Evolutionary conservation across 2,888 invertebrate species (phyloP), one percentile per base, ranked within the genome.

Genomic region (Conus canariensis): DNA sequence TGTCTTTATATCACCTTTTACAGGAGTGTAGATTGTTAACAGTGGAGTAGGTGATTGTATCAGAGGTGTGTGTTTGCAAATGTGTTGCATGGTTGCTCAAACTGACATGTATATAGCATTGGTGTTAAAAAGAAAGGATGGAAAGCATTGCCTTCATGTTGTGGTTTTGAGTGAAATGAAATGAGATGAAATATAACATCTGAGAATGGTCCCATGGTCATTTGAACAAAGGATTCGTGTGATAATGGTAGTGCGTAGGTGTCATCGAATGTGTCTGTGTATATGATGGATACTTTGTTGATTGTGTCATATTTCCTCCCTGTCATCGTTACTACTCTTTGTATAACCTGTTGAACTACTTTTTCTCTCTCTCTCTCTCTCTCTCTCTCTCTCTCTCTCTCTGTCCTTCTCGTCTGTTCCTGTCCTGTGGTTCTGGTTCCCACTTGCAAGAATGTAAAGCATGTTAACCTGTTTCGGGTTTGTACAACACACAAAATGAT

Each of bases 371-470:
- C 64, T 64, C 64, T 7, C 64, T 82, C 82, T 88, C 83, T 64
- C 56, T 82, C 82, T 88, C 83, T 64, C 56, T 82, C 82, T 88
- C 83, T 83, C 45, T 67, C 82, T 83, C 83, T 83, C 67, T 64
- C 82, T 83, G 25, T 67, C 67, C 67, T 83, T 45, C 56, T 45
- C 25, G 22, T 64, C 82, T 56, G 30, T 30, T 56, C 70, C 60
- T 56, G 67, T 83, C 56, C 77, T 30, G 6, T 80, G 12, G 5
- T 6, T 45, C 77, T 30, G 16, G 16, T n/a, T 74, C 8, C n/a
- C 74, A n/a, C 10, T 74, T n/a, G 10, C n/a, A n/a, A n/a, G n/a
- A 74, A 64, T 64, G 64, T 64, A 64, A 64, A 64, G 10, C 7
- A 64, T 64, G 64, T 14, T 16, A 16, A 64, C 7, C 0, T 64